Evolutionary conservation across 1,140 invertebrate species (phyloP).

Genomic region (Leptinotarsa lineolata): DNA sequence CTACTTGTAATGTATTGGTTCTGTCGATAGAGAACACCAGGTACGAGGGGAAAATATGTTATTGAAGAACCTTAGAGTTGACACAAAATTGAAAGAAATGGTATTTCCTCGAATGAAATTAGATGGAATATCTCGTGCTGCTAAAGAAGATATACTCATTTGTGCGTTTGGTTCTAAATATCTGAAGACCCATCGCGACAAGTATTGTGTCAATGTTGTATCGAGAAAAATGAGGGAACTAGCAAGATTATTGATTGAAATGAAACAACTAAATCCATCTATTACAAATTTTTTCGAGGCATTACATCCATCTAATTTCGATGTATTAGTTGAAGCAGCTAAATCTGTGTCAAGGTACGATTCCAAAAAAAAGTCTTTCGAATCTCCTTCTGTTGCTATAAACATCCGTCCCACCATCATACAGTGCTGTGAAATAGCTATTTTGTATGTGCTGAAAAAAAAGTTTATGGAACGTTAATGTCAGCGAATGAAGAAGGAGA

Average conservation of each 20-base stretch:
- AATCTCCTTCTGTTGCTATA: conserved; percentile 35
- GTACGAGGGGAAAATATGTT: neutral
- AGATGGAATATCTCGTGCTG: conserved; percentile 39
- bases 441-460: conserved; percentile 4
- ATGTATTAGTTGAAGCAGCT: conserved; percentile 31
- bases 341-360: conserved; percentile 38
- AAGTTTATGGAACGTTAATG: neutral
- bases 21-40: neutral
- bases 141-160: conserved; percentile 40
- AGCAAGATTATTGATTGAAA: conserved; percentile 35
- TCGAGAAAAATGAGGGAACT: conserved; percentile 42
- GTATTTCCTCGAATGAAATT: conserved; percentile 40
- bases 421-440: conserved; percentile 41
- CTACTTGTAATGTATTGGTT: neutral
- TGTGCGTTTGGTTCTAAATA: conserved; percentile 37
- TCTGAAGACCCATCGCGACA: conserved; percentile 35
- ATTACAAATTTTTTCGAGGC: conserved; percentile 29
- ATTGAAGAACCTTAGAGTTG: conserved; percentile 7
- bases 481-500: conserved; percentile 32
- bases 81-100: conserved; percentile 30
- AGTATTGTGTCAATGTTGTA: conserved; percentile 34
- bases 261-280: conserved; percentile 31
- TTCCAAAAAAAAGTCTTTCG: conserved; percentile 29
- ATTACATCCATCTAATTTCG: conserved; percentile 35
- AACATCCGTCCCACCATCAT: conserved; percentile 40